A percentile compares a stretch with the other conserved stretches of the same genome.
These are phyloP conservation scores for Panonychus citri DNA, from an alignment of 1,140 invertebrate species.

Conservation along the genomic window DNA sequence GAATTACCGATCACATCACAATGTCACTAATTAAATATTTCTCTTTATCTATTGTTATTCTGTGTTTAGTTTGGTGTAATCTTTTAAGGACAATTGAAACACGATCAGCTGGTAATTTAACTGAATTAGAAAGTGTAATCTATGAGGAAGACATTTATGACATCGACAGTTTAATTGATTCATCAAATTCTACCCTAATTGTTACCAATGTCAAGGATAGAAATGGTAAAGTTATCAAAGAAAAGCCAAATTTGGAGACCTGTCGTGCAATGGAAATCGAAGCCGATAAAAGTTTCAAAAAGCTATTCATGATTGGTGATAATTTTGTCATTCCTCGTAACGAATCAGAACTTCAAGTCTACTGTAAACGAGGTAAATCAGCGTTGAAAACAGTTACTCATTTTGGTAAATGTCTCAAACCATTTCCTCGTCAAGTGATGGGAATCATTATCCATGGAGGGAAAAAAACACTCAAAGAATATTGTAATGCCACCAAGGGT, in stretches of 20 bases:
- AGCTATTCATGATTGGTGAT: not conserved
- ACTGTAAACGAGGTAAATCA: not conserved
- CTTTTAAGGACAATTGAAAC: too few species aligned
- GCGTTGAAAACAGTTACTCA: not conserved
- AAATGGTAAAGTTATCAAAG: too few species aligned
- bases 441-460: not conserved
- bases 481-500: not conserved
- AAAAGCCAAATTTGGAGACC: not conserved
- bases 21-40: too few species aligned
- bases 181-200: too few species aligned
- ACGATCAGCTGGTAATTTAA: too few species aligned
- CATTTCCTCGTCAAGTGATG: not conserved
- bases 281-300: not conserved
- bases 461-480: not conserved
- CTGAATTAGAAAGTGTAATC: too few species aligned
- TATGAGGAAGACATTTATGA: too few species aligned
- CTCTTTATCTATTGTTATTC: too few species aligned
- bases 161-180: too few species aligned
- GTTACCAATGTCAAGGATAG: too few species aligned
- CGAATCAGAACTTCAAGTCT: not conserved
- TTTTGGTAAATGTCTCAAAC: not conserved
- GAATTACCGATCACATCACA: too few species aligned
- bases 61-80: too few species aligned
- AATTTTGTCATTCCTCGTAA: not conserved
- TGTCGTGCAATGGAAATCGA: not conserved